These are phyloP conservation scores for Phyllostomus discolor DNA, from an alignment of 2,113 vertebrate genomes.

Conservation along the genomic window DNA sequence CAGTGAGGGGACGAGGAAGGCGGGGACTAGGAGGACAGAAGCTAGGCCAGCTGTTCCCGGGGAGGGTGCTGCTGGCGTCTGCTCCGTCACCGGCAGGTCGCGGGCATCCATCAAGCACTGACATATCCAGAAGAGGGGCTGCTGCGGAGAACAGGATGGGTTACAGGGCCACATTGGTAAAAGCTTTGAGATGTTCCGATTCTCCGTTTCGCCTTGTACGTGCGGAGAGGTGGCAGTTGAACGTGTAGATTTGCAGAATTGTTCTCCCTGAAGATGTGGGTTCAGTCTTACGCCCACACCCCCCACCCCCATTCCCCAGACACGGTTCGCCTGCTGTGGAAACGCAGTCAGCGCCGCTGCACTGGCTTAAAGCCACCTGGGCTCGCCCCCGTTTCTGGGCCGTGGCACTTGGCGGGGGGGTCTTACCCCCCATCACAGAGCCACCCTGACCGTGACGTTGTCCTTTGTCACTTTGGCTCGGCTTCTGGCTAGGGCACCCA, in stretches of 20 bases:
- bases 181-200: not conserved
- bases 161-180: not conserved
- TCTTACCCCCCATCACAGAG: not conserved
- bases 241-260: not conserved
- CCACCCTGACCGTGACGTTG: not conserved
- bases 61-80: too few species aligned
- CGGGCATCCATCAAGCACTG: not conserved
- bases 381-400: not conserved
- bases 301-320: not conserved
- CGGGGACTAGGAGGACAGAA: too few species aligned
- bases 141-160: not conserved
- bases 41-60: not conserved
- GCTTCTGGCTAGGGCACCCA: not conserved
- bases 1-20: not conserved
- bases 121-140: not conserved
- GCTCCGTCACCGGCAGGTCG: too few species aligned
- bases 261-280: not conserved
- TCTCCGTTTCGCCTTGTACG: not conserved
- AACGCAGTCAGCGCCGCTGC: not conserved
- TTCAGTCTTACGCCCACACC: not conserved
- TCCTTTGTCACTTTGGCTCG: not conserved
- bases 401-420: not conserved
- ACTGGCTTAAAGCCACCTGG: not conserved
- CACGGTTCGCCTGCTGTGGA: not conserved
- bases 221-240: not conserved